These are phyloP conservation scores for Ursus arctos DNA, from an alignment of 2,113 vertebrate genomes.

Conservation along the genomic window DNA sequence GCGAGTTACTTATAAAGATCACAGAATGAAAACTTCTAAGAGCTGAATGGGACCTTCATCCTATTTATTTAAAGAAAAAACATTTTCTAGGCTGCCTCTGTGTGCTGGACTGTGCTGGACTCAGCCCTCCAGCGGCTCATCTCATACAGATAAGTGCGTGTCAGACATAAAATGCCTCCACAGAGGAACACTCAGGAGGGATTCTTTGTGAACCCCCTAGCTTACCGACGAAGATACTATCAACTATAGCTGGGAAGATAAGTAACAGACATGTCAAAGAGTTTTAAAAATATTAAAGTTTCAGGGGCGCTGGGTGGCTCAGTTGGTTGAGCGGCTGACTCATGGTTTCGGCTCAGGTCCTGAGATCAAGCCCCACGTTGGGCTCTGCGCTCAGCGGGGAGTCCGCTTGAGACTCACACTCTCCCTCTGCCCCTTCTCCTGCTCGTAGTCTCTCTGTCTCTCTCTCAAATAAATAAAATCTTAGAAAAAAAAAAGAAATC, in stretches of 20 bases:
- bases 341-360: background rate
- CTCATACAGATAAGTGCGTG: background rate
- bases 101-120: background rate
- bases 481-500: background rate
- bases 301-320: background rate
- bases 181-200: background rate
- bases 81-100: background rate
- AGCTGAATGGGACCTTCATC: background rate
- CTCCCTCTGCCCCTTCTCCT: background rate
- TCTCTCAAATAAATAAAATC: background rate
- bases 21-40: background rate
- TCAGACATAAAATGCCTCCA: background rate
- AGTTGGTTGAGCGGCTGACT: background rate
- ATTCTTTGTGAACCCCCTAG: background rate
- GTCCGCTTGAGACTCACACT: background rate
- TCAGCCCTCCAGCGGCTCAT: background rate
- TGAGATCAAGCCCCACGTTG: background rate
- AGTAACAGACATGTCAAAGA: background rate
- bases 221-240: background rate
- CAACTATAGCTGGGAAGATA: slow-evolving; percentile 13
- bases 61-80: background rate
- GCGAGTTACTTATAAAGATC: slow-evolving; percentile 28
- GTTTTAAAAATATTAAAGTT: slow-evolving; percentile 13
- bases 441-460: background rate
- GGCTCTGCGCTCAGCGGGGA: background rate